Percentiles rank a stretch among this genome's conserved stretches.
phyloP scores from a whole-genome alignment of 2,797 vertebrate species.

The Hylomyscus alleni region DNA sequence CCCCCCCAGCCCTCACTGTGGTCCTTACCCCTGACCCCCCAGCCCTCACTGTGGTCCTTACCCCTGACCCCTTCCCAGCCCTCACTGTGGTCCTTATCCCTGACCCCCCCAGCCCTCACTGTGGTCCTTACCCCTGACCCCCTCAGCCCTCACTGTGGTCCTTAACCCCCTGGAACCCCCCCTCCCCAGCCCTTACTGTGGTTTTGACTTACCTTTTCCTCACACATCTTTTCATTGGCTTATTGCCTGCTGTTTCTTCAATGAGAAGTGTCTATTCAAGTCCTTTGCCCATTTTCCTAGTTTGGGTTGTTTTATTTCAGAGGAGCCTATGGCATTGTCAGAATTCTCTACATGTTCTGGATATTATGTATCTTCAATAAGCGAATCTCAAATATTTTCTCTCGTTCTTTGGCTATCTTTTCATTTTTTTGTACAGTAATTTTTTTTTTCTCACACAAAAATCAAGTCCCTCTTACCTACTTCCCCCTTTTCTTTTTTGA shows the following conservation, averaged over 20 bases:
- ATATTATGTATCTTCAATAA: not conserved
- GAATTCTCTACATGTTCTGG: not conserved
- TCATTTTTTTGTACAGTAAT: not conserved
- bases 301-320: conserved; percentile 21
- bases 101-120: too few species aligned
- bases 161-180: not conserved
- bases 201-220: not conserved
- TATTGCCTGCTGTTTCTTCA: not conserved
- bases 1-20: too few species aligned
- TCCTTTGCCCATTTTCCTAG: not conserved
- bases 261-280: conserved; percentile 6
- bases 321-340: not conserved
- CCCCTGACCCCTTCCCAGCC: too few species aligned
- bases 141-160: too few species aligned
- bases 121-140: too few species aligned
- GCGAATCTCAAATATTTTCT: conserved; percentile 25
- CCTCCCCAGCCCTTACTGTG: not conserved
- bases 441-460: not conserved
- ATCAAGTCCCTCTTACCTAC: not conserved
- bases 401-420: not conserved
- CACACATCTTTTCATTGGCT: not conserved
- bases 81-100: too few species aligned
- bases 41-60: too few species aligned
- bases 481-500: not conserved
- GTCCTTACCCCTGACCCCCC: too few species aligned